phyloP scores from a whole-genome alignment of 2,113 vertebrate genomes.

The Lethenteron reissneri region DNA sequence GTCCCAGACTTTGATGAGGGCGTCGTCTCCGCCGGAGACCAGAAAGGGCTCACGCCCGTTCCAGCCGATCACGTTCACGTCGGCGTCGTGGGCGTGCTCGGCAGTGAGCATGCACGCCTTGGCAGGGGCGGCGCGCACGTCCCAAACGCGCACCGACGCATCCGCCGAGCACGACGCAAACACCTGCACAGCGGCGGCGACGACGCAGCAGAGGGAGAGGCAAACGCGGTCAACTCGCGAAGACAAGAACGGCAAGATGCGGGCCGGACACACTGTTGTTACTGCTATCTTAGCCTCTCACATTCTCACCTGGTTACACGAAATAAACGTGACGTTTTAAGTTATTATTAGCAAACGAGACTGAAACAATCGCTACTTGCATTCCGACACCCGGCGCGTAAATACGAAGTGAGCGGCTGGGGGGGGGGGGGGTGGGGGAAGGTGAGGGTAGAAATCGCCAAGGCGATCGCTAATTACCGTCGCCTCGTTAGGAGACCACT shows the following conservation, averaged over 20 bases:
- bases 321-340: too few species aligned
- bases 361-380: too few species aligned
- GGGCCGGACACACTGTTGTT: too few species aligned
- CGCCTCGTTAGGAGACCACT: slow-evolving; percentile 68
- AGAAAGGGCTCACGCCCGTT: slow-evolving; percentile 52
- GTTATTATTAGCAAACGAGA: too few species aligned
- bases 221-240: too few species aligned
- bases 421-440: too few species aligned
- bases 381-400: too few species aligned
- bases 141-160: slow-evolving; percentile 54
- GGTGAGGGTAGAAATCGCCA: too few species aligned
- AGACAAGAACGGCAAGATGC: too few species aligned
- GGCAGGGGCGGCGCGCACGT: slow-evolving; percentile 40
- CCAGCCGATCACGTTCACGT: slow-evolving; percentile 68
- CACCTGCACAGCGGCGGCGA: slow-evolving; percentile 24
- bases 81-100: slow-evolving; percentile 33
- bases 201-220: neutral
- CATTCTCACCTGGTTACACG: too few species aligned
- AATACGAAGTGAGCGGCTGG: too few species aligned
- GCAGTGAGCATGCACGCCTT: slow-evolving; percentile 49
- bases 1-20: slow-evolving; percentile 55
- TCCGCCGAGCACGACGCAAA: slow-evolving; percentile 67
- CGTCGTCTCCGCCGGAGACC: slow-evolving; percentile 57
- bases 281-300: too few species aligned
- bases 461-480: slow-evolving; percentile 24